Evolutionary conservation across 2,888 invertebrate genomes (phyloP), one percentile per base, ranked within the genome.

Genomic region (Pelosia muscerda): DNA sequence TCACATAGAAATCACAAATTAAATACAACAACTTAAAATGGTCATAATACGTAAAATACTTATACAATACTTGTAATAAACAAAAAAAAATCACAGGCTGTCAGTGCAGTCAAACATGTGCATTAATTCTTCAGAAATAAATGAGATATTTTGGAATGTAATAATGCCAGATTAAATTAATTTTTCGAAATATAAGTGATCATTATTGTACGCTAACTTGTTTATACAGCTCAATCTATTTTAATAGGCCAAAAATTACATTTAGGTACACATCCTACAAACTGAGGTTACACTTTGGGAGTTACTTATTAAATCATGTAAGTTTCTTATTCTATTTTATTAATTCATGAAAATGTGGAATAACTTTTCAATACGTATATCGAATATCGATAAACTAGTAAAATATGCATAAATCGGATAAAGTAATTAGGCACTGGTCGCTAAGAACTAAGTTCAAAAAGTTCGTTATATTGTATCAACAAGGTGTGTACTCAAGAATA

Each of bases 11-110:
- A 75, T 75, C 69, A 78, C 72, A 71, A 68, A 56, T 25, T 65
- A 73, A 72, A 54, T 65, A 65, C 34, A 67, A 69, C 71, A 74
- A 63, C 60, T 22, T 58, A 42, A 19, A 42, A 49, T n/a, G n/a
- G 38, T 42, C 56, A 65, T 64, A 68, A 77, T 73, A 74, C 68
- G 69, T 76, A 72, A 71, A 69, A 67, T 76, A 76, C 69, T 69
- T 73, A 68, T 65, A 72, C 68, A 84, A 87, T 85, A 87, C 82
- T 86, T 82, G 76, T 83, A 84, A 78, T 82, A 38, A 38, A 38
- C 38, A 38, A 13, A 69, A 74, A 65, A 74, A 68, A 78, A 84
- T 84, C 81, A 85, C 82, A 84, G 81, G 78, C 72, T 71, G 74
- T 72, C 70, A 22, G 31, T 59, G 60, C 66, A 66, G 19, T 31